Conservation (phyloP, 2,797 vertebrate species). For the Chelon auratus region DNA sequence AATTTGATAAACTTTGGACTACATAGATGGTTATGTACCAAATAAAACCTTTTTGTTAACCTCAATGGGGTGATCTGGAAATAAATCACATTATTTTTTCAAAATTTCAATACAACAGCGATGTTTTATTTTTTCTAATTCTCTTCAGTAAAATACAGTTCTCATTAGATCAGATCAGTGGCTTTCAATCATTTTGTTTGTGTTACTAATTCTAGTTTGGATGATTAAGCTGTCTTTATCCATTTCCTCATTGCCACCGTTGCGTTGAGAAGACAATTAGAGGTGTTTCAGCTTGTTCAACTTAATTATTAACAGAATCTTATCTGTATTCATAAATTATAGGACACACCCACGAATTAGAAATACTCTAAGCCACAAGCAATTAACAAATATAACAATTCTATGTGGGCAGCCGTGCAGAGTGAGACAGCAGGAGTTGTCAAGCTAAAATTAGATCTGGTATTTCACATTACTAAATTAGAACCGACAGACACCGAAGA, state of each 20-base stretch:
- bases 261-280: slow-evolving; percentile 1
- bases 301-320: slow-evolving; percentile 33
- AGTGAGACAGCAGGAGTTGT: background rate
- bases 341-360: slow-evolving; percentile 18
- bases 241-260: background rate
- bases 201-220: background rate
- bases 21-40: background rate
- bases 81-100: background rate
- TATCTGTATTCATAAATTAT: slow-evolving; percentile 48
- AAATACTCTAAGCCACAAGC: slow-evolving; percentile 20
- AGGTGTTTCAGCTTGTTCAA: background rate
- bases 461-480: slow-evolving; percentile 23
- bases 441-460: slow-evolving; percentile 9
- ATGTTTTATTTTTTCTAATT: too few relatives aligned
- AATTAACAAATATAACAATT: slow-evolving; percentile 34
- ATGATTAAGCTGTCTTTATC: background rate
- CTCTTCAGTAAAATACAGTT: too few relatives aligned
- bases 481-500: background rate
- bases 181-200: background rate
- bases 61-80: background rate
- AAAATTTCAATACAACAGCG: background rate
- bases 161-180: background rate
- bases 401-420: slow-evolving; percentile 22
- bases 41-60: slow-evolving; percentile 45
- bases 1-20: background rate